Percentiles rank a stretch among this genome's conserved stretches.
phyloP scores from a whole-genome alignment of 2,888 invertebrate species.

The Vanessa cardui region DNA sequence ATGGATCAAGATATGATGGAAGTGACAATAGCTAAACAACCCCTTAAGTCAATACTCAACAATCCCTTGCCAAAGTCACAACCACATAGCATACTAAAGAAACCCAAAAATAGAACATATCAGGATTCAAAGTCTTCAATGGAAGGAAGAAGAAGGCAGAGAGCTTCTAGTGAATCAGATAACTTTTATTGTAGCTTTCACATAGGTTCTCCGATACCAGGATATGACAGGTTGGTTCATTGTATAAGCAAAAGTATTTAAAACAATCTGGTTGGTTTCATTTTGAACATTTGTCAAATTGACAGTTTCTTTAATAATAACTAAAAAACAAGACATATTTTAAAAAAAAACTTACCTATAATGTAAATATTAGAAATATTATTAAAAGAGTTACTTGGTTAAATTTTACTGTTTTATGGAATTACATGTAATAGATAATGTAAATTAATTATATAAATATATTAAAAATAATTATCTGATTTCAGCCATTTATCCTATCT shows the following conservation, averaged over 20 bases:
- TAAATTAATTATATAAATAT: no score
- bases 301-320: conserved; percentile 2
- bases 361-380: neutral
- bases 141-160: conserved; percentile 73
- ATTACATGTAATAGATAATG: no score
- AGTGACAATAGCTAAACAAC: conserved; percentile 64
- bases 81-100: conserved; percentile 72
- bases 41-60: conserved; percentile 77
- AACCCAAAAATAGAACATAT: conserved; percentile 65
- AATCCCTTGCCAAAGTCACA: conserved; percentile 68
- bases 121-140: conserved; percentile 57
- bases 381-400: no score
- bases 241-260: neutral
- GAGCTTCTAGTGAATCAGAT: conserved; percentile 79
- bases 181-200: conserved; percentile 65
- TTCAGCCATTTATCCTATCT: conserved; percentile 61
- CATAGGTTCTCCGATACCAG: conserved; percentile 60
- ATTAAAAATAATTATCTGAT: conserved; percentile 39
- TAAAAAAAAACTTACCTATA: neutral
- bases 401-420: no score
- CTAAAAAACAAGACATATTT: conserved; percentile 3
- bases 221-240: conserved; percentile 67
- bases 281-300: conserved; percentile 2
- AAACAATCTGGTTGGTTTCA: conserved; percentile 8
- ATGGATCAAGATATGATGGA: conserved; percentile 75